A percentile compares a stretch with the other conserved stretches of the same genome.
Conservation (phyloP, 2,888 invertebrate species). For the Yponomeuta cagnagella region DNA sequence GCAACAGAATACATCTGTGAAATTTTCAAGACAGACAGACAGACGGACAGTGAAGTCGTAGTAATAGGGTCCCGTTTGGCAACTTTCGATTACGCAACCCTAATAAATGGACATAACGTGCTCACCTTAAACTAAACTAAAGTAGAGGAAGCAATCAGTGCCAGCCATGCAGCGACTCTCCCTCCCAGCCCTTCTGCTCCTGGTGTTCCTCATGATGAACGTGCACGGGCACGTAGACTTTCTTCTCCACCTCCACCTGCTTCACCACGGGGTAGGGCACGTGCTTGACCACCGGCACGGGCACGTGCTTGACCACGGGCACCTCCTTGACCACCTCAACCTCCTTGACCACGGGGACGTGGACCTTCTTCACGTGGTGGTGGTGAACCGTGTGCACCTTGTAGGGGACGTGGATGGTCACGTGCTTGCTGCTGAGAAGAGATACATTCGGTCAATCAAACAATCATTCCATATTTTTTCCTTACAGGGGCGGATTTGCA, state of each 20-base stretch:
- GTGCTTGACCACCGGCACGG: conserved; percentile 39
- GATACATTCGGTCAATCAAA: neutral
- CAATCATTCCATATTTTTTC: too few species aligned
- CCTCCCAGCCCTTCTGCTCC: conserved; percentile 59
- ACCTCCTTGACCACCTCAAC: conserved; percentile 66
- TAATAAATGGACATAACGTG: too few species aligned
- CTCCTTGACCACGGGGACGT: conserved; percentile 62
- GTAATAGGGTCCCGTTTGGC: too few species aligned
- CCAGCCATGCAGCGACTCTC: conserved; percentile 69
- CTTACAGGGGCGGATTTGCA: too few species aligned
- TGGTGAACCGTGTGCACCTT: conserved; percentile 67
- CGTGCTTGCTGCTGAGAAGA: conserved; percentile 48
- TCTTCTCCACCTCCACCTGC: conserved; percentile 19
- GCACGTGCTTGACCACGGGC: conserved; percentile 60
- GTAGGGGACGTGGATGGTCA: conserved; percentile 69
- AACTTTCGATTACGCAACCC: too few species aligned
- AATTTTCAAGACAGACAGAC: too few species aligned
- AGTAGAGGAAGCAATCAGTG: conserved; percentile 41
- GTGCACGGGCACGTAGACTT: conserved; percentile 19
- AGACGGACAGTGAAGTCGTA: too few species aligned
- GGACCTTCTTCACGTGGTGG: conserved; percentile 65
- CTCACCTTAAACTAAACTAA: conserved; percentile 45
- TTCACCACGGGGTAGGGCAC: conserved; percentile 18
- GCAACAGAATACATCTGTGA: too few species aligned
- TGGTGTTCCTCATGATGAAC: conserved; percentile 34